Evolutionary conservation across 2,113 vertebrate genomes (phyloP).

Genomic region (Benitochromis conjunctus): DNA sequence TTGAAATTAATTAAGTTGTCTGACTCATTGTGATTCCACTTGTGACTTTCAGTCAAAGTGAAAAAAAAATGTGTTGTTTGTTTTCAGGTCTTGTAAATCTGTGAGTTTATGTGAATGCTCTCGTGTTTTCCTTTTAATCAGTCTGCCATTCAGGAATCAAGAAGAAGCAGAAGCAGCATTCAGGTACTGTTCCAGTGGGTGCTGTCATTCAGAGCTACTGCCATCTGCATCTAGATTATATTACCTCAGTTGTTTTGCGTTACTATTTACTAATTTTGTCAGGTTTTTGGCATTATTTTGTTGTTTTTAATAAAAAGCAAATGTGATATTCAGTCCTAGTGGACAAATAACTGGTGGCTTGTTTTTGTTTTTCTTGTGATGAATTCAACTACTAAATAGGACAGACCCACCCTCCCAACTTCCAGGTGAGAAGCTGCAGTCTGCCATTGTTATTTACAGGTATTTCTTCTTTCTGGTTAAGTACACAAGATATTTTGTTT

Average conservation of each 20-base stretch:
- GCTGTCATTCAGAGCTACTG: not conserved
- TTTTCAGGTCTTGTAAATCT: conserved; percentile 39
- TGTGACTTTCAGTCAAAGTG: conserved; percentile 20
- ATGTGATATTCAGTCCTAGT: not conserved
- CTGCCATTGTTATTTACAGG: not conserved
- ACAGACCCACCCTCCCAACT: not conserved
- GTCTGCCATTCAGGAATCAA: not conserved
- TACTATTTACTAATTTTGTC: not conserved
- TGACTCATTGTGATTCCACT: conserved; percentile 12
- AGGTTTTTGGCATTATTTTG: not conserved
- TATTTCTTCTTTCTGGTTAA: not conserved
- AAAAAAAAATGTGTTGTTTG: not conserved
- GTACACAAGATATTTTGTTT: not conserved
- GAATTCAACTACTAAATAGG: not conserved
- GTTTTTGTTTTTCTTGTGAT: not conserved
- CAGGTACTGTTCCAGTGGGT: not conserved
- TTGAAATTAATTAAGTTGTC: conserved; percentile 38
- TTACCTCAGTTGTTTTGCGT: not conserved
- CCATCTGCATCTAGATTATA: not conserved
- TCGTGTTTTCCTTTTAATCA: conserved; percentile 9
- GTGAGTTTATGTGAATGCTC: not conserved
- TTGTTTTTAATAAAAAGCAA: not conserved
- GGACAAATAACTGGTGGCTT: not conserved
- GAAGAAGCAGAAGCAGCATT: not conserved
- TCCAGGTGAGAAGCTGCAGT: not conserved